Evolutionary conservation across 2,113 vertebrate species (phyloP), one percentile per base, ranked within the genome.

Genomic region (Crypturellus undulatus): DNA sequence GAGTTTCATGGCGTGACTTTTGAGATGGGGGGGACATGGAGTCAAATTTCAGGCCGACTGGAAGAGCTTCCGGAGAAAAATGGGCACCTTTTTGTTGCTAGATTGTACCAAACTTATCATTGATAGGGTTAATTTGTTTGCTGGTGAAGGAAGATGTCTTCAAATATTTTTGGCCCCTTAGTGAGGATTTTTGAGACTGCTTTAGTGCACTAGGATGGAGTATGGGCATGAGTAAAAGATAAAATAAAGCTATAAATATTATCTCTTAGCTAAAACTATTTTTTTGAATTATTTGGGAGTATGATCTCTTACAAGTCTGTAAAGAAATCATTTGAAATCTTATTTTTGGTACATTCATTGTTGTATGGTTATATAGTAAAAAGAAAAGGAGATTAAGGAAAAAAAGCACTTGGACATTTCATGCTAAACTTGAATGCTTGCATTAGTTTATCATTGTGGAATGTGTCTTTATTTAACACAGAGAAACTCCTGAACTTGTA

Each of bases 161-260:
- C 40, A 87, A 26, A 25, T 52, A 6, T 83, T 88, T 85, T 36
- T 90, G 71, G 8, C 13, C 82, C 30, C 34, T 60, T 62, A 47
- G 30, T 6, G 52, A 42, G 24, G 20, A 60, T 45, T 25, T 47
- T 4, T 2, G 20, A 62, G 49, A 6, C 3, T 76, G 13, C 87
- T 60, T 3, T 1, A 36, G 10, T 3, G 2, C 2, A 2, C n/a
- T 65, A 0, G n/a, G 51, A 30, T 49, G 17, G 6, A 59, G 4
- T 17, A 30, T 3, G 58, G 49, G 10, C 4, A 24, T 5, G 47
- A 76, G 69, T 45, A 64, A 80, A 43, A 78, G 45, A 15, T 8
- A 85, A 91, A 95, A 73, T 62, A n/a, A 73, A 90, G n/a, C 26
- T 22, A 43, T 42, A 30, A 34, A 67, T 65, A 45, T 7, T 0